Conservation (phyloP, 2,113 vertebrate species). For the Lophotis ruficrista region DNA sequence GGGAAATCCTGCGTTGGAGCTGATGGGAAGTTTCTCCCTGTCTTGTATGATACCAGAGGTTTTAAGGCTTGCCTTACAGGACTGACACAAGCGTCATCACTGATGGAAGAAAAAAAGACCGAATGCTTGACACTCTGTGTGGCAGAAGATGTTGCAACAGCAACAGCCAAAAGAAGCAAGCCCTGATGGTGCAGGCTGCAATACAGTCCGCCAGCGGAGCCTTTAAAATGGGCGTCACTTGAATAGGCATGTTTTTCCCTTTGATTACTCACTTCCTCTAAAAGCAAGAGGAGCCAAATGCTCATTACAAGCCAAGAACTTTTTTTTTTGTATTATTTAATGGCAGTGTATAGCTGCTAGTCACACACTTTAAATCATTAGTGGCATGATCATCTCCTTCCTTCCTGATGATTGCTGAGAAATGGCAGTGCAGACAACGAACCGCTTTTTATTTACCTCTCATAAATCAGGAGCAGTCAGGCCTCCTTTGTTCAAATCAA, state of each 20-base stretch:
- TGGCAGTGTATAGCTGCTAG: slow-evolving; percentile 60
- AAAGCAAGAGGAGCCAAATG: slow-evolving; percentile 59
- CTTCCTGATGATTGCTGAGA: slow-evolving; percentile 57
- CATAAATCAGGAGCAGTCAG: slow-evolving; percentile 46
- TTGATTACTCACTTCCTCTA: slow-evolving; percentile 59
- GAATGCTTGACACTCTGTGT: neutral
- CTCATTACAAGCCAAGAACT: slow-evolving; percentile 42
- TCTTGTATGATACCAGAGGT: neutral
- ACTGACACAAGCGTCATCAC: neutral
- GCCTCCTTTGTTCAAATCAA: slow-evolving; percentile 45
- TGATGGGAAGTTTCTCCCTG: neutral
- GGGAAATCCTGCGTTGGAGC: neutral
- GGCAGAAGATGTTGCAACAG: neutral
- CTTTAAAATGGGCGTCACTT: slow-evolving; percentile 2
- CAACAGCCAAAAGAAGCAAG: neutral
- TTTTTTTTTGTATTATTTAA: slow-evolving; percentile 55
- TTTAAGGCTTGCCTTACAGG: neutral
- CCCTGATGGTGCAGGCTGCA: neutral
- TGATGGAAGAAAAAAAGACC: neutral
- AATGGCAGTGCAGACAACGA: slow-evolving; percentile 35
- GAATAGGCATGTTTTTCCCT: slow-evolving; percentile 1
- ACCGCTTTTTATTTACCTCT: slow-evolving; percentile 61
- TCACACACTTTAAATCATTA: slow-evolving; percentile 72
- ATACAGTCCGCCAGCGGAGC: neutral
- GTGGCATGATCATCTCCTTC: slow-evolving; percentile 65